These are phyloP conservation scores for Tipula unca DNA, from an alignment of 2,888 invertebrate genomes.

Conservation along the genomic window DNA sequence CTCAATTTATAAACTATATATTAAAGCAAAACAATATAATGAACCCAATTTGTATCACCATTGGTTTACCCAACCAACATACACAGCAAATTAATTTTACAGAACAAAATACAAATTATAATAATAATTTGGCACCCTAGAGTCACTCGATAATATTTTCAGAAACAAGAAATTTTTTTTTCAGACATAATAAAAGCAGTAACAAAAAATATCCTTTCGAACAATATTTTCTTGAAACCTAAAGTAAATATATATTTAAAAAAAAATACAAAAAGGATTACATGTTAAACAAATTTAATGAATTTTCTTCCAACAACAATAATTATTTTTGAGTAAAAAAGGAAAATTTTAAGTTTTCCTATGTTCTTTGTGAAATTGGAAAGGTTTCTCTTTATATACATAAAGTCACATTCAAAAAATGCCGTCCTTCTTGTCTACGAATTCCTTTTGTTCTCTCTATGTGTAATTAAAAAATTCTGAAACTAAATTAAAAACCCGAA, in stretches of 20 bases:
- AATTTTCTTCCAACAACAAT: not conserved
- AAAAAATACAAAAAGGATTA: not conserved
- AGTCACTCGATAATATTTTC: not conserved
- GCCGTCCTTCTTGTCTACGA: not conserved
- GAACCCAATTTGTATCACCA: not conserved
- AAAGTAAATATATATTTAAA: not conserved
- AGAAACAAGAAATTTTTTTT: not conserved
- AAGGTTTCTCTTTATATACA: not conserved
- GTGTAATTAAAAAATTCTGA: not conserved
- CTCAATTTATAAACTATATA: not conserved
- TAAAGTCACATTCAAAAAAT: not conserved
- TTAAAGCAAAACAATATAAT: not conserved
- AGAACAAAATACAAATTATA: not conserved
- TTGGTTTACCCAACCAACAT: not conserved
- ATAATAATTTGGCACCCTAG: not conserved
- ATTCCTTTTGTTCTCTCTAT: not conserved
- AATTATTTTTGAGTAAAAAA: not conserved
- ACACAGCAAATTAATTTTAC: not conserved
- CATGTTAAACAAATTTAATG: not conserved
- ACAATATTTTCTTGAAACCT: not conserved
- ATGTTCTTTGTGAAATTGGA: not conserved
- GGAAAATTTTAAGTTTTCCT: not conserved
- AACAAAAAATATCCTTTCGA: not conserved
- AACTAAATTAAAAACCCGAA: not conserved
- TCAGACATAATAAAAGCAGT: not conserved